Base-by-base conservation (phyloP, 2,113 vertebrate genomes). In the Platichthys stellatus region DNA sequence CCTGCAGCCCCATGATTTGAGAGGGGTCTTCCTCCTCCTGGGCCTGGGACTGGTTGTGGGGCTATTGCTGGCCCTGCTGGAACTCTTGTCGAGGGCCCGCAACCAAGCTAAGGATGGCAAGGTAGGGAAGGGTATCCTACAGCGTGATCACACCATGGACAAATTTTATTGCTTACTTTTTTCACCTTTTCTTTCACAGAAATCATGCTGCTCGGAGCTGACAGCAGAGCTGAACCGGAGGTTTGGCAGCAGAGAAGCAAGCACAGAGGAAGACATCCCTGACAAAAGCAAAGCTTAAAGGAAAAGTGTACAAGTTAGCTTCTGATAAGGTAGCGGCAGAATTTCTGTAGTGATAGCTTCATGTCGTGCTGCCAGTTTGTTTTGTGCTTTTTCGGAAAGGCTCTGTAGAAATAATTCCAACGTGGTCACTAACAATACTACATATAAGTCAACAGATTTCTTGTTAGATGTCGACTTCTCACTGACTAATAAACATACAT, bases 181-280 rank as follows among this genome's bases (percentile, higher is more conserved):
- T 78, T 31, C 6, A 5, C 23, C 68, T 15, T 53, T 17, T 75
- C 38, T 58, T 35, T 17, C 1, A 1, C 93, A 97, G 96, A 96
- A 94, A 82, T 96, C 96, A 0, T 97, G 95, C 79, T 97, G 96
- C 89, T 94, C 95, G 0, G 87, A 94, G 67, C 86, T 97, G 90
- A 94, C 89, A 1, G 94, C 94, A 61, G 96, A 97, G 76, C 89
- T 97, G 64, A 92, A 89, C 76, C 86, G 88, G 17, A 92, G 96
- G 3, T 94, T 97, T 7, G 92, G 92, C 84, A 63, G 85, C 69
- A 18, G 84, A 24, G 93, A 81, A 5, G 84, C 64, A 88, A 91
- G 82, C 20, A 47, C 82, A 15, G 91, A 85, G 73, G 85, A 88
- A 35, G 95, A 96, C 40, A 13, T 63, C 0, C 38, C 91, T 2